A percentile compares a stretch with the other conserved stretches of the same genome.
Evolutionary conservation across 2,797 vertebrate species (phyloP).

Genomic region (Enteromius afrohamiltoni): DNA sequence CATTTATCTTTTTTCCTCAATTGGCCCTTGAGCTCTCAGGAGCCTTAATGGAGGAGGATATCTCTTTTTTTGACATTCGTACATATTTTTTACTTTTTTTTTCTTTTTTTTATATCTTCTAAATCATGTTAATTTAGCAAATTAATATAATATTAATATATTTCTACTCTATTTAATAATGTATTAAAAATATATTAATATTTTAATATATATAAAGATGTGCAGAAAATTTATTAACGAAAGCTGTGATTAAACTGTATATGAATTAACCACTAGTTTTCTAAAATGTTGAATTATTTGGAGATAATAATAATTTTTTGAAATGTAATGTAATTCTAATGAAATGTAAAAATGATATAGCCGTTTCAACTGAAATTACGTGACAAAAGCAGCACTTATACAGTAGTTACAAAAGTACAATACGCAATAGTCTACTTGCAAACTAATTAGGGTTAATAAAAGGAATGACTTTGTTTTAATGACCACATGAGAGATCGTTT

Average conservation of each 20-base stretch:
- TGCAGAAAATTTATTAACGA: background rate
- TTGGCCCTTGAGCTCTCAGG: background rate
- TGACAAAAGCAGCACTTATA: background rate
- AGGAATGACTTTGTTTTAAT: background rate
- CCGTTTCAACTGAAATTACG: background rate
- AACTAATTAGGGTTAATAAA: background rate
- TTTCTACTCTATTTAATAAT: background rate
- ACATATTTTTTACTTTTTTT: too few species aligned
- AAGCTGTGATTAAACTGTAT: background rate
- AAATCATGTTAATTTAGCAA: background rate
- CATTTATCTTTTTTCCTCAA: constrained; percentile 45
- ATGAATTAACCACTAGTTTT: too few species aligned
- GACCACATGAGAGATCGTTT: background rate
- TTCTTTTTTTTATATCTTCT: too few species aligned
- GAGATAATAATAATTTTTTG: too few species aligned
- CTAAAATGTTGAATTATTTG: too few species aligned
- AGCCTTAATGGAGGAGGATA: constrained; percentile 7
- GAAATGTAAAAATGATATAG: too few species aligned
- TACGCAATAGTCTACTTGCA: background rate
- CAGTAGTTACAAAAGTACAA: too few species aligned
- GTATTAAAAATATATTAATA: too few species aligned
- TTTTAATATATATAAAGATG: too few species aligned
- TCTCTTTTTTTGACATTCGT: background rate
- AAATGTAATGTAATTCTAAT: too few species aligned
- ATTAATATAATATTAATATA: background rate